phyloP scores from a whole-genome alignment of 2,888 invertebrate species.

The Unio delphinus region DNA sequence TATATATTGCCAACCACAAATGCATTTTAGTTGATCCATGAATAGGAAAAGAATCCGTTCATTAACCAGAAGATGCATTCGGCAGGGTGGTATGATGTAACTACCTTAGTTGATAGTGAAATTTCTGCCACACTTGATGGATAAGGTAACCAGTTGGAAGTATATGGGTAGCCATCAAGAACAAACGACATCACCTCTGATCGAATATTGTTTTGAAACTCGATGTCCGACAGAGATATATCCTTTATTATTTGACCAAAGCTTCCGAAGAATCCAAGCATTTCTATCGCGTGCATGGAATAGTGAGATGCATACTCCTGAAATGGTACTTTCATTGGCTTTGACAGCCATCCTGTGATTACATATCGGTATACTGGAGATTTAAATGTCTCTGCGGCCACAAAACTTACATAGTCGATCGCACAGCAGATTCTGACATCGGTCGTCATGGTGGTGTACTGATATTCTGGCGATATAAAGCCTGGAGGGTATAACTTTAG shows the following conservation, averaged over 20 bases:
- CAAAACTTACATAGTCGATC: slow-evolving; percentile 36
- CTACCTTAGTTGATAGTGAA: slow-evolving; percentile 20
- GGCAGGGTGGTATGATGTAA: slow-evolving; percentile 31
- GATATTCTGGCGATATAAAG: slow-evolving; percentile 40
- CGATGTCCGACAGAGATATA: slow-evolving; percentile 26
- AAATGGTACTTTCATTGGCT: slow-evolving; percentile 27
- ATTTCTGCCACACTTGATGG: slow-evolving; percentile 37
- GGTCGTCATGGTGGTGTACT: slow-evolving; percentile 53
- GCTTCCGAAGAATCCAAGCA: slow-evolving; percentile 45
- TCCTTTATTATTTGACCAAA: slow-evolving; percentile 26
- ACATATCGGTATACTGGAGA: slow-evolving; percentile 52
- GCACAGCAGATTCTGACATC: slow-evolving; percentile 58
- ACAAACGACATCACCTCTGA: slow-evolving; percentile 46
- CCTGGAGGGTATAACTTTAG: slow-evolving; percentile 37
- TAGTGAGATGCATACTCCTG: slow-evolving; percentile 23
- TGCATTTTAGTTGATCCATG: slow-evolving; percentile 48
- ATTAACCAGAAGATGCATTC: slow-evolving; percentile 50
- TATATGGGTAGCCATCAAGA: slow-evolving; percentile 26
- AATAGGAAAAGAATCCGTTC: slow-evolving; percentile 47
- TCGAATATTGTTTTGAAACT: slow-evolving; percentile 35
- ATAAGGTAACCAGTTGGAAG: slow-evolving; percentile 33
- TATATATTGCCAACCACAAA: too few species aligned
- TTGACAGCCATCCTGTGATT: slow-evolving; percentile 41
- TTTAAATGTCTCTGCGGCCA: slow-evolving; percentile 22
- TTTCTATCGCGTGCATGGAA: slow-evolving; percentile 52